phyloP scores from a whole-genome alignment of 2,797 vertebrate species.

The Iguana delicatissima region DNA sequence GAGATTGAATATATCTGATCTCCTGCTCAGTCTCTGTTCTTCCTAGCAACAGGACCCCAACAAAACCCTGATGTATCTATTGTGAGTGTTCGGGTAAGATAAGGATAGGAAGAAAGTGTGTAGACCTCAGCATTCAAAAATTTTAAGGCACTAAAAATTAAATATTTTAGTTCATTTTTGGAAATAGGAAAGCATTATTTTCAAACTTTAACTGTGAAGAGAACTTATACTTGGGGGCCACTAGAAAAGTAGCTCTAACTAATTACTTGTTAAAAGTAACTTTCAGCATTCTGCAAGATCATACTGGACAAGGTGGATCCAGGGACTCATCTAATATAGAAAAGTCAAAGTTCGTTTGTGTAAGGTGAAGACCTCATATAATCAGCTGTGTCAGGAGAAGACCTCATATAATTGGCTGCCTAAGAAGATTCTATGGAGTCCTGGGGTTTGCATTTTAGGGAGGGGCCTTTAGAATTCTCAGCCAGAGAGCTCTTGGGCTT shows the following conservation, averaged over 20 bases:
- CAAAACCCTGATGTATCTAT: neutral
- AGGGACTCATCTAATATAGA: neutral
- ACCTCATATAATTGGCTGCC: too few species aligned
- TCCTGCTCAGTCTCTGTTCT: neutral
- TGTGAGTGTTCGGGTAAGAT: too few species aligned
- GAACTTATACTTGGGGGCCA: neutral
- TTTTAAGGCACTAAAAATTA: neutral
- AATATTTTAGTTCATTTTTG: too few species aligned
- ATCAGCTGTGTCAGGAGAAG: too few species aligned
- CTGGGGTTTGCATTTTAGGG: too few species aligned
- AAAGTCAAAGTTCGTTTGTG: too few species aligned
- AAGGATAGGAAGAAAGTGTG: neutral
- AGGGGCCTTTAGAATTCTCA: too few species aligned
- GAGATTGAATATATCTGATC: neutral
- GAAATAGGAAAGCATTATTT: neutral
- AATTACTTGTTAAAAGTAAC: neutral
- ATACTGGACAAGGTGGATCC: neutral
- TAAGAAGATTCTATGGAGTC: too few species aligned
- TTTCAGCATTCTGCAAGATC: neutral
- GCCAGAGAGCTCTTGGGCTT: too few species aligned
- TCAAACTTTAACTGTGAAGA: neutral
- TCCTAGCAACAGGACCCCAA: neutral
- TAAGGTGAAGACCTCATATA: too few species aligned
- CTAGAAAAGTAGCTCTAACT: neutral
- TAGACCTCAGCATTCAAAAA: neutral